Percentiles rank a stretch among this genome's conserved stretches.
Evolutionary conservation across 2,797 vertebrate genomes (phyloP).

Genomic region (Anabacerthia variegaticeps): DNA sequence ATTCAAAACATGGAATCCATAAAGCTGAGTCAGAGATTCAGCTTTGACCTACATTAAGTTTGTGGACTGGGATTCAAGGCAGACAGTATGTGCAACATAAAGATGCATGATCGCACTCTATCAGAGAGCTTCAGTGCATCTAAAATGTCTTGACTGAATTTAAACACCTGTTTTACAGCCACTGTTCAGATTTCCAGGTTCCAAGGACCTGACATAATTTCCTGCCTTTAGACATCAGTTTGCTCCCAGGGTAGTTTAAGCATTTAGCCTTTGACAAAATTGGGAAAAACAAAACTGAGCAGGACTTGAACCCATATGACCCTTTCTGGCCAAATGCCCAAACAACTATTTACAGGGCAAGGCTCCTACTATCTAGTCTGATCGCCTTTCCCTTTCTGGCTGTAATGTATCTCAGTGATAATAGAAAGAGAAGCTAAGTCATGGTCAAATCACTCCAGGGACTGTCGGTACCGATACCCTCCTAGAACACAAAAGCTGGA

Average conservation of each 20-base stretch:
- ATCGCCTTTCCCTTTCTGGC: neutral
- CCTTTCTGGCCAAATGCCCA: neutral
- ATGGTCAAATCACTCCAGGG: slow-evolving; percentile 26
- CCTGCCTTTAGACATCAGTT: neutral
- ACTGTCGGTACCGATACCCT: neutral
- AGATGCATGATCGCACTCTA: neutral
- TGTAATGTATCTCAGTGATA: neutral
- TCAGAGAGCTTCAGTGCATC: neutral
- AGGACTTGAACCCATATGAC: neutral
- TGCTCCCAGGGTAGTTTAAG: neutral
- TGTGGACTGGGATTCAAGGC: neutral
- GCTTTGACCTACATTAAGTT: neutral
- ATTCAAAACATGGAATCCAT: neutral
- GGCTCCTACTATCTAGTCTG: neutral
- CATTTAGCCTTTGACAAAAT: slow-evolving; percentile 11
- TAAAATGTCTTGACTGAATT: neutral
- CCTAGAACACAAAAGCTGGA: slow-evolving; percentile 15
- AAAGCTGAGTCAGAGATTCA: neutral
- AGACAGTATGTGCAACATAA: neutral
- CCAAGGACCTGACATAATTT: neutral
- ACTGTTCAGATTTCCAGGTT: neutral
- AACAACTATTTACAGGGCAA: slow-evolving; percentile 19
- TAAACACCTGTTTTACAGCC: neutral
- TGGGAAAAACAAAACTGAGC: neutral
- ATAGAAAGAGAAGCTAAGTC: slow-evolving; percentile 1